Evolutionary conservation across 1,140 invertebrate genomes (phyloP).

Genomic region (Euwallacea similis): DNA sequence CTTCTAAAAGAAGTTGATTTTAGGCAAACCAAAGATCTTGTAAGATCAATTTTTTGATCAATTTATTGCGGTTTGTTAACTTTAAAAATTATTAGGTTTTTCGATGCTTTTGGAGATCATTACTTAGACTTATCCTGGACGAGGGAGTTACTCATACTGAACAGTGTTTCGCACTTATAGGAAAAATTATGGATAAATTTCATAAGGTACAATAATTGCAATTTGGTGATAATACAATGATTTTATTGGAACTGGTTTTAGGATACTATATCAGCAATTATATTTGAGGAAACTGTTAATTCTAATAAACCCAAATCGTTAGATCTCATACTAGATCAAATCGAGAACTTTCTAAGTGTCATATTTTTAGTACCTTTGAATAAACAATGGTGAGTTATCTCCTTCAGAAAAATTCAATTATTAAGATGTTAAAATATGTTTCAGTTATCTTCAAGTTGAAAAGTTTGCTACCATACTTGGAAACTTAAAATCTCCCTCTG

Average conservation of each 20-base stretch:
- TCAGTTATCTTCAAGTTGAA: too few relatives aligned
- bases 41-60: too few relatives aligned
- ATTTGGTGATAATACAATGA: background rate
- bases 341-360: conserved; percentile 16
- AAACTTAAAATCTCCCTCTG: too few relatives aligned
- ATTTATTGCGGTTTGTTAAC: too few relatives aligned
- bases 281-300: conserved; percentile 20
- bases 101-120: conserved; percentile 41
- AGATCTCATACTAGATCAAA: conserved; percentile 3
- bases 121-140: conserved; percentile 27
- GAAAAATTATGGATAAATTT: conserved; percentile 32
- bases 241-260: background rate
- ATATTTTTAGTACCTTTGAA: conserved; percentile 34
- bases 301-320: background rate
- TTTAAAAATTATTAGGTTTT: conserved; percentile 33
- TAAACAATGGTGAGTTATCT: conserved; percentile 14
- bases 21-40: conserved; percentile 15
- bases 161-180: conserved; percentile 27
- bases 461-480: too few relatives aligned
- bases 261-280: conserved; percentile 12
- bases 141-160: conserved; percentile 1
- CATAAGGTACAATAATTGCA: conserved; percentile 16
- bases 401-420: background rate
- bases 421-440: too few relatives aligned
- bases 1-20: conserved; percentile 35